Conservation (phyloP, 2,888 invertebrate species). For the Macropis europaea region DNA sequence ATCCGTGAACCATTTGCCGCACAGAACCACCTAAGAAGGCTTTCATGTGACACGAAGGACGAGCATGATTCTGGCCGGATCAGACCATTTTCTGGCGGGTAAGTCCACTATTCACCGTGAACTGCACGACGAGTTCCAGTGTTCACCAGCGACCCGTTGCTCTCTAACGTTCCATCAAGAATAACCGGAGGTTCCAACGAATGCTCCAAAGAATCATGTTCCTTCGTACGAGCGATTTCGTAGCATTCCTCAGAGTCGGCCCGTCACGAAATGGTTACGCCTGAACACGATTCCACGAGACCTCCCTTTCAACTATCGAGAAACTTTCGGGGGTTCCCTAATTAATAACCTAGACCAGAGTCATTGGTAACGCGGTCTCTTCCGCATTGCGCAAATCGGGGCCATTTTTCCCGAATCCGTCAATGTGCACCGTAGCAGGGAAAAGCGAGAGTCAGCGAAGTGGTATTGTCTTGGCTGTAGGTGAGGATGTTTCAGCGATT, state of each 20-base stretch:
- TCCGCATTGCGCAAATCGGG: conserved; percentile 59
- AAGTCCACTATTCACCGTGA: conserved; percentile 74
- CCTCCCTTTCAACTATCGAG: neutral
- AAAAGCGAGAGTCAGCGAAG: no score
- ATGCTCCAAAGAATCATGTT: no score
- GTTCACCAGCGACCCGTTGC: neutral
- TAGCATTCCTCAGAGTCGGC: neutral
- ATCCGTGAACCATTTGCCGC: conserved; percentile 24
- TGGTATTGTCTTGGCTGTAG: no score
- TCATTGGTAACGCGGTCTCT: no score
- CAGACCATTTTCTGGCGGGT: conserved; percentile 79
- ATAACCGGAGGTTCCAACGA: no score
- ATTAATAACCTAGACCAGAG: no score
- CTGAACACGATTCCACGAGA: neutral
- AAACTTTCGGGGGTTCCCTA: neutral
- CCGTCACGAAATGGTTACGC: neutral
- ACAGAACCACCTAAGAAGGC: conserved; percentile 52
- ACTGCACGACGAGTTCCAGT: neutral
- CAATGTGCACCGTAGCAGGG: no score
- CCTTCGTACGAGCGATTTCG: no score
- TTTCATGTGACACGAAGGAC: conserved; percentile 61
- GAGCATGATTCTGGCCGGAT: conserved; percentile 79
- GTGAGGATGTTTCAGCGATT: no score
- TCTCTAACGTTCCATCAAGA: no score
- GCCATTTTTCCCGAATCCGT: no score